Percentiles rank a stretch among this genome's conserved stretches.
phyloP scores from a whole-genome alignment of 1,140 invertebrate species.

The Phenacoccus solenopsis region DNA sequence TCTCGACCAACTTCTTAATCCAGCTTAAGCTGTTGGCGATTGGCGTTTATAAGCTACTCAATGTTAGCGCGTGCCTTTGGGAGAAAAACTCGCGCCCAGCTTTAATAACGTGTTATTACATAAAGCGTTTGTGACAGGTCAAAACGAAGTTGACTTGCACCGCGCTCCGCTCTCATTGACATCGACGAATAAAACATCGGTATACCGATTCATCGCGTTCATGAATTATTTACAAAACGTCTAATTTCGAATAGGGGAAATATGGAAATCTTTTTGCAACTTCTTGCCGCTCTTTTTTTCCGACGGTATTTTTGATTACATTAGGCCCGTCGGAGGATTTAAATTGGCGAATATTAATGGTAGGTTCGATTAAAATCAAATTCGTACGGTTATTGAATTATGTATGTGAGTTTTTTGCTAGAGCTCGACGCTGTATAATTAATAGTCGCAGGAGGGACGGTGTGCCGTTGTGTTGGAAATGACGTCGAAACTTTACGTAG shows the following conservation, averaged over 20 bases:
- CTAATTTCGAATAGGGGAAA: neutral
- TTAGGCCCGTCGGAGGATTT: neutral
- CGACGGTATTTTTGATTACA: neutral
- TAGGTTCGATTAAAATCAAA: neutral
- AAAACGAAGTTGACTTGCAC: no score
- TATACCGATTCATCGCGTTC: neutral
- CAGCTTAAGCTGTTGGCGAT: no score
- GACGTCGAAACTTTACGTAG: no score
- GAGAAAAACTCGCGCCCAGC: no score
- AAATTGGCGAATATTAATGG: neutral
- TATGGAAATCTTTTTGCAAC: neutral
- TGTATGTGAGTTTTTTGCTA: no score
- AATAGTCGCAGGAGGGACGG: no score
- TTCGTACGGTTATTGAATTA: neutral
- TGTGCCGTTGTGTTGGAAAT: no score
- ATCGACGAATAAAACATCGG: neutral
- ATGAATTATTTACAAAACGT: neutral
- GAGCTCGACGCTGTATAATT: no score
- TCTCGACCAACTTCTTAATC: no score
- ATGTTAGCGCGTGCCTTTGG: no score
- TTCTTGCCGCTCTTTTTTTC: neutral
- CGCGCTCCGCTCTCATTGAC: neutral
- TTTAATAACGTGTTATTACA: neutral
- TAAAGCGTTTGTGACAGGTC: neutral
- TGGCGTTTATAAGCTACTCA: no score